Evolutionary conservation across 2,888 invertebrate species (phyloP), one percentile per base, ranked within the genome.

Genomic region (Boloria selene): DNA sequence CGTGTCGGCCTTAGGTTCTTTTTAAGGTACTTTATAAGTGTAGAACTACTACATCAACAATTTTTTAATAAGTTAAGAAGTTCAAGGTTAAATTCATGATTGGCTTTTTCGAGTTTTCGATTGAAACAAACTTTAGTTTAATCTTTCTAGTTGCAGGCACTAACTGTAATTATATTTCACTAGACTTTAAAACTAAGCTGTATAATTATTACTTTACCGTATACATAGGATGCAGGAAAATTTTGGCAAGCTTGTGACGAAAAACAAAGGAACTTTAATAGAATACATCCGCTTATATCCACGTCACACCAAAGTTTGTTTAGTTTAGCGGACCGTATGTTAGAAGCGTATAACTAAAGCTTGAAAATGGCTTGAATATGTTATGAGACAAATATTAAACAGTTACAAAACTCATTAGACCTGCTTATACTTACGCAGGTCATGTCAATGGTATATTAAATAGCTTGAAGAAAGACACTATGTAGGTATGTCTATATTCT

Each of bases 311-410:
- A 44, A 63, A 59, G 53, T 58, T 50, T 67, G 53, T 50, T 45
- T 59, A 62, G 65, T 51, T 68, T 50, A 53, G 61, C 51, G 45
- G 54, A 59, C 18, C 68, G 64, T 60, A 62, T 65, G 55, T 65
- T 65, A 65, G 58, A 16, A 53, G 53, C 51, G 52, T 67, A 55
- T 55, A 60, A 61, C 64, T 67, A 54, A 65, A 65, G 67, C 55
- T 45, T 55, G 49, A 61, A 65, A 67, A 65, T 65, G 47, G 64
- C 60, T 49, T 45, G 60, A 67, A 67, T 67, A 65, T 56, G 51
- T 64, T 67, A 70, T 63, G 70, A 70, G 67, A 63, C 63, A 60
- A 65, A 67, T 61, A 70, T 67, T 65, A 70, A 60, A 65, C 60
- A 61, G 61, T 67, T 63, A 55, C 51, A 22, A 65, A 67, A 67